Evolutionary conservation across 2,797 vertebrate species (phyloP), one percentile per base, ranked within the genome.

Genomic region (Petrocephalus schoutedeni): DNA sequence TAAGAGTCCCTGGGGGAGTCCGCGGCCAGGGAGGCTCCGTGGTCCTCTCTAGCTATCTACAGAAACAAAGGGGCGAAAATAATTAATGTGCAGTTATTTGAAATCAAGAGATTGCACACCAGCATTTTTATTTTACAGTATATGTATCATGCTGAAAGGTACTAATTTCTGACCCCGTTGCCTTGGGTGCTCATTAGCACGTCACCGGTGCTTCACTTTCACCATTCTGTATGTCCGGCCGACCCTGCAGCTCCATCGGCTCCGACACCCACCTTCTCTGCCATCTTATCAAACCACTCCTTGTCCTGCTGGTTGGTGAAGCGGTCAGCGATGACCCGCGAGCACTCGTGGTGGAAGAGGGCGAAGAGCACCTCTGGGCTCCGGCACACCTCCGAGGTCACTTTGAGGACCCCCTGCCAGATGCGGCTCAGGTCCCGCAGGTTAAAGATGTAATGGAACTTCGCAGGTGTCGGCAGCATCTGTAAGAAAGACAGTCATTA

Each of bases 371-470:
- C 88, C 89, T 94, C 91, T 0, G 90, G 88, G 88, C 71, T 93
- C 86, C 89, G 91, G 92, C 97, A 97, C 91, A 95, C 94, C 21
- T 96, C 96, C 0, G 95, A 88, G 51, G 91, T 93, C 89, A 97
- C 93, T 1, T 92, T 91, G 80, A 97, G 95, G 58, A 97, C 92
- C 12, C 97, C 96, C 93, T 97, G 97, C 96, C 96, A 97, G 92
- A 97, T 96, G 14, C 95, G 95, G 91, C 96, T 96, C 88, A 97
- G 93, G 91, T 97, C 97, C 90, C 96, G 94, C 90, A 97, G 94
- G 92, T 97, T 97, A 91, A 97, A 97, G 90, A 97, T 92, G 91
- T 97, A 97, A 93, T 97, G 96, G 91, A 97, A 97, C 93, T 96
- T 97, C 4, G 96, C 95, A 23, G 96, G 96, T 83, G 96, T 97